Evolutionary conservation across 2,888 invertebrate species (phyloP).

Genomic region (Drosophila nr. perissopoda): DNA sequence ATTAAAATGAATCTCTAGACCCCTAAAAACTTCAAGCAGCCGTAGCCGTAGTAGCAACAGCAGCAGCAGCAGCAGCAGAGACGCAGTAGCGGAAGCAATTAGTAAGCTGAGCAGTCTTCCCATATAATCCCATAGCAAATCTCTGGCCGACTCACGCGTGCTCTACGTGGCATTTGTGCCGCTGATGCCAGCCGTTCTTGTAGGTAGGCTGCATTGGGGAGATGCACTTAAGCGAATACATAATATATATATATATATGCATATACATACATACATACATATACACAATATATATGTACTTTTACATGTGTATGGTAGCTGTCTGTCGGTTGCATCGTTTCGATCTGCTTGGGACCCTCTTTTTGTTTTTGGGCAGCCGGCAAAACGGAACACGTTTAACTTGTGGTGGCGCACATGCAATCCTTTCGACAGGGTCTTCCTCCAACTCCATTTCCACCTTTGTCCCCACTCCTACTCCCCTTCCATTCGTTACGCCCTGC

Average conservation of each 20-base stretch:
- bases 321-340: constrained; percentile 31
- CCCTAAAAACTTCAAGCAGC: constrained; percentile 68
- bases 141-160: constrained; percentile 67
- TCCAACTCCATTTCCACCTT: constrained; percentile 1
- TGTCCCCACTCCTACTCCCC: not conserved
- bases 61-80: constrained; percentile 5
- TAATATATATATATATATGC: constrained; percentile 24
- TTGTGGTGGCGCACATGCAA: constrained; percentile 61
- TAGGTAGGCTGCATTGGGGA: constrained; percentile 32
- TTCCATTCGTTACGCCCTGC: constrained; percentile 6
- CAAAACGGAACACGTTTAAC: constrained; percentile 52
- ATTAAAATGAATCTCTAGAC: constrained; percentile 78
- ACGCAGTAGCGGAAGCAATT: constrained; percentile 82
- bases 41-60: constrained; percentile 2
- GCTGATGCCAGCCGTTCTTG: constrained; percentile 10
- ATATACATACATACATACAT: not conserved
- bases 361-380: not conserved
- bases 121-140: constrained; percentile 73
- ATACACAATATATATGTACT: not conserved
- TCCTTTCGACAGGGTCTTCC: constrained; percentile 59
- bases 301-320: constrained; percentile 7
- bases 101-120: constrained; percentile 80
- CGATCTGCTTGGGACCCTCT: constrained; percentile 25
- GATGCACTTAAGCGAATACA: constrained; percentile 59
- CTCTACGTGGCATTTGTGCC: constrained; percentile 71